phyloP scores from a whole-genome alignment of 2,797 vertebrate species.

The Brachyalestes nurse region DNA sequence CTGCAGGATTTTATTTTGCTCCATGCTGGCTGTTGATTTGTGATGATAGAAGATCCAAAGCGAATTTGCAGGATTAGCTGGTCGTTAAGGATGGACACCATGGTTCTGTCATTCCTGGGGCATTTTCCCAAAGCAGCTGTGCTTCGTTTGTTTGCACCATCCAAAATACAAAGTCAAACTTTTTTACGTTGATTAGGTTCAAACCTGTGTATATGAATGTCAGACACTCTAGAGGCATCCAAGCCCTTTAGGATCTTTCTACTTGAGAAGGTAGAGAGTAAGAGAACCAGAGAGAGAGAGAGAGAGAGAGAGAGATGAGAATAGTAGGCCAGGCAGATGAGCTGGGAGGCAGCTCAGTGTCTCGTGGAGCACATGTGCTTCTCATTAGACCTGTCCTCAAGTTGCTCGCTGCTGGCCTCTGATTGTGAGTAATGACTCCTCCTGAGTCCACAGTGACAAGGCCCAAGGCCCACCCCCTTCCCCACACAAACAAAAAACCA shows the following conservation, averaged over 20 bases:
- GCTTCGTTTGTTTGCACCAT: slow-evolving; percentile 29
- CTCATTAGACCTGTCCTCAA: slow-evolving; percentile 74
- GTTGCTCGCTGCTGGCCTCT: slow-evolving; percentile 56
- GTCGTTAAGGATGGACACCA: neutral
- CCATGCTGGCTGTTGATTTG: neutral
- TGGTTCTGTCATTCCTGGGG: neutral
- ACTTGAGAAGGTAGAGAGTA: slow-evolving; percentile 1
- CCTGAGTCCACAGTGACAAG: slow-evolving; percentile 32
- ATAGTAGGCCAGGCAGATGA: slow-evolving; percentile 68
- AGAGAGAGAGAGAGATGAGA: slow-evolving; percentile 64
- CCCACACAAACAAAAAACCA: slow-evolving; percentile 3
- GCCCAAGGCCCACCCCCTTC: slow-evolving; percentile 8
- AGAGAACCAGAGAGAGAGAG: slow-evolving; percentile 42
- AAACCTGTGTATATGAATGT: too few relatives aligned
- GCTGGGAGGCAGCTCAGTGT: slow-evolving; percentile 63
- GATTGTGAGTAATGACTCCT: slow-evolving; percentile 64
- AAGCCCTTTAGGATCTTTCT: neutral
- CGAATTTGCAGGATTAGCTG: slow-evolving; percentile 24
- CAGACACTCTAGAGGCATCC: neutral
- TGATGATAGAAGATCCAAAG: neutral
- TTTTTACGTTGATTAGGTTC: too few relatives aligned
- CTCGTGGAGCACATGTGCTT: slow-evolving; percentile 73
- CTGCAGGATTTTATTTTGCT: neutral
- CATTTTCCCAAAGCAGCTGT: slow-evolving; percentile 28
- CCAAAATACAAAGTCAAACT: too few relatives aligned